Evolutionary conservation across 2,797 vertebrate genomes (phyloP).

Genomic region (Melanotaenia pygmaea): DNA sequence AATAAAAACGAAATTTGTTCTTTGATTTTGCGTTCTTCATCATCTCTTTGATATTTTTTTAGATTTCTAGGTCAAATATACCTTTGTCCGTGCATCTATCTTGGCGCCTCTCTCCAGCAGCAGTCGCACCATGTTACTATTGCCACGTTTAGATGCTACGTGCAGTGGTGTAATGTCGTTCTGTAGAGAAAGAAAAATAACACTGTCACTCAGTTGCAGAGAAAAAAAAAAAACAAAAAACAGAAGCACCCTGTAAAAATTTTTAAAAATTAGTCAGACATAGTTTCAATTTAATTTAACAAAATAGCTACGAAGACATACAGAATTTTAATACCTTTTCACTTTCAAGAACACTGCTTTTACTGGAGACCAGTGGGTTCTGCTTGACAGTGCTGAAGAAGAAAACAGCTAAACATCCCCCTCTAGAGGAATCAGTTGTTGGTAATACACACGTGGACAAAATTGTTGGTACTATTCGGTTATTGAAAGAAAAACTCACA

Average conservation of each 20-base stretch:
- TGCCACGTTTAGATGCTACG: constrained; percentile 96
- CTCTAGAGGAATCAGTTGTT: constrained; percentile 45
- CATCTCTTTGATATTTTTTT: too few relatives aligned
- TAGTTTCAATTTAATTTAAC: too few relatives aligned
- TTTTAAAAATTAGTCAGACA: too few relatives aligned
- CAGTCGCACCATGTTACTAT: constrained; percentile 96
- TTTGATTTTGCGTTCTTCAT: too few relatives aligned
- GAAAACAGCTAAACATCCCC: constrained; percentile 46
- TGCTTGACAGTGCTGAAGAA: not conserved
- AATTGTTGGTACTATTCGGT: too few relatives aligned
- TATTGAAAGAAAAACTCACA: too few relatives aligned
- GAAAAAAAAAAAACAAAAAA: not conserved
- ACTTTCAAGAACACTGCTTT: not conserved
- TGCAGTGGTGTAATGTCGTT: constrained; percentile 98
- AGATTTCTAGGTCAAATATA: constrained; percentile 59
- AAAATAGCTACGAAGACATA: not conserved
- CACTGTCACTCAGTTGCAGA: not conserved
- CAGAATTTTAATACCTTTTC: not conserved
- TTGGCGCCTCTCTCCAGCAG: constrained; percentile 93
- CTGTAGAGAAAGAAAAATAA: constrained; percentile 69
- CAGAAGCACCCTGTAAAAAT: not conserved
- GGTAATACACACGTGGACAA: too few relatives aligned
- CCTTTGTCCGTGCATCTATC: constrained; percentile 97
- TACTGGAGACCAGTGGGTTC: not conserved
- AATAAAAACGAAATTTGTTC: too few relatives aligned